Base-by-base conservation (phyloP, 2,888 invertebrate genomes). In the Crocallis elinguaria region DNA sequence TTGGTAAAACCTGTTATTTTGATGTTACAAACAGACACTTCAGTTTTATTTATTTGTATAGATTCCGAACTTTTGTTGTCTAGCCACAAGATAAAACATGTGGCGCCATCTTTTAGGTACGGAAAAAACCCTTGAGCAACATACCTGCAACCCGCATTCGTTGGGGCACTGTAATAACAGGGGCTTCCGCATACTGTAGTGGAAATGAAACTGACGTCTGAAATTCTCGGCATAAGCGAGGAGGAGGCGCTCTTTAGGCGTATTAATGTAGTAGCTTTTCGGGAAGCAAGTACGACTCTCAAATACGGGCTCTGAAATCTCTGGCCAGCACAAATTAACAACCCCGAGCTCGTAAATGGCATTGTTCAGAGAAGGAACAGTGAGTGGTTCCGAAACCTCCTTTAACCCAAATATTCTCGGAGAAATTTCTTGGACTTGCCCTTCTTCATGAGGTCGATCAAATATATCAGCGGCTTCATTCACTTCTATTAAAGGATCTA, bases 161-260 rank as follows among this genome's bases (percentile, higher is more conserved):
- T 97, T 97, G 42, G 94, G 94, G 33, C 94, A 92, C 42, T 94
- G 95, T 45, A 97, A 76, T 32, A 96, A 88, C 45, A 96, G 72
- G 0, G 95, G 95, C 58, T 94, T 93, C 41, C 95, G 91, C 19
- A 93, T 79, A 0, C 64, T 66, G 79, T 92, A 94, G 39, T 92
- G 85, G 45, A 90, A 83, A 46, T 88, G 83, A 81, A 93, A 95
- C 69, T 96, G 96, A 42, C 93, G 91, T 11, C 96, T 92, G 75
- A 96, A 96, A 79, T 96, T 96, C 80, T 96, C 96, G 0, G 95
- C 94, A 69, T 95, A 95, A 44, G 95, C 92, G 35, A 96, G 78
- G 7, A 96, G 73, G 9, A 95, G 76, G 41, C 94, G 93, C 77
- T 97, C 96, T 74, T 96, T 96, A 13, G 93, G 84, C 11, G 88